A percentile compares a stretch with the other conserved stretches of the same genome.
These are phyloP conservation scores for Sycobia sp. DNA, from an alignment of 1,140 invertebrate genomes.

Conservation along the genomic window DNA sequence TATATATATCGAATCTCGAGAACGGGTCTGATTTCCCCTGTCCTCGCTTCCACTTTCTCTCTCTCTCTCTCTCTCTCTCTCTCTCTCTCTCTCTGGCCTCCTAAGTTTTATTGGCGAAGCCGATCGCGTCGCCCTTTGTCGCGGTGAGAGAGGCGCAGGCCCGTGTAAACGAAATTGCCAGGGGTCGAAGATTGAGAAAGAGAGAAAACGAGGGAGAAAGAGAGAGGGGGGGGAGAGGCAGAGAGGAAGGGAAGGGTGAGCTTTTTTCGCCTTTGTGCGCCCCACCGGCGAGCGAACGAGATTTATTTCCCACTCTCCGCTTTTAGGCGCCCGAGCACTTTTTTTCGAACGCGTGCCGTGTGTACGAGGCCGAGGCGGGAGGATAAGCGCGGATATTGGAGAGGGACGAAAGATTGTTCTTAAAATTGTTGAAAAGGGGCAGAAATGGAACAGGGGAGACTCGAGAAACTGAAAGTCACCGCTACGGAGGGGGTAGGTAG, in stretches of 20 bases:
- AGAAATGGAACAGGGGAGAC: too few species aligned
- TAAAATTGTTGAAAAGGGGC: slow-evolving; percentile 2
- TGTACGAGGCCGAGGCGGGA: slow-evolving; percentile 2
- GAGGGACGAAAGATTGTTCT: slow-evolving; percentile 9
- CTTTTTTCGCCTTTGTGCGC: not conserved
- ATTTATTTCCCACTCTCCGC: not conserved
- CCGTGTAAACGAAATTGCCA: slow-evolving; percentile 55
- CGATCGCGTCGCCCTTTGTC: slow-evolving; percentile 54
- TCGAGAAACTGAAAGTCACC: too few species aligned
- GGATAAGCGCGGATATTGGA: too few species aligned
- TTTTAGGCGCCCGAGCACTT: slow-evolving; percentile 8
- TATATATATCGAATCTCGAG: slow-evolving; percentile 48
- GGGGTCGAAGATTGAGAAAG: slow-evolving; percentile 41
- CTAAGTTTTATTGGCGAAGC: slow-evolving; percentile 49
- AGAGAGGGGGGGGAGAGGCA: too few species aligned
- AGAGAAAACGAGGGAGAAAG: too few species aligned
- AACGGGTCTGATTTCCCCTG: slow-evolving; percentile 43
- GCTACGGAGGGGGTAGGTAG: too few species aligned
- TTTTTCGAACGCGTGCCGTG: not conserved
- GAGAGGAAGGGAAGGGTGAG: too few species aligned
- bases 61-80: not conserved
- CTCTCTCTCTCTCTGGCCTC: slow-evolving; percentile 42
- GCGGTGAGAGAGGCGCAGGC: slow-evolving; percentile 47
- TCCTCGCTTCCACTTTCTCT: not conserved
- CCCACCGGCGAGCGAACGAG: too few species aligned